A percentile compares a stretch with the other conserved stretches of the same genome.
phyloP scores from a whole-genome alignment of 2,113 vertebrate genomes.

The Peromyscus polionotus region DNA sequence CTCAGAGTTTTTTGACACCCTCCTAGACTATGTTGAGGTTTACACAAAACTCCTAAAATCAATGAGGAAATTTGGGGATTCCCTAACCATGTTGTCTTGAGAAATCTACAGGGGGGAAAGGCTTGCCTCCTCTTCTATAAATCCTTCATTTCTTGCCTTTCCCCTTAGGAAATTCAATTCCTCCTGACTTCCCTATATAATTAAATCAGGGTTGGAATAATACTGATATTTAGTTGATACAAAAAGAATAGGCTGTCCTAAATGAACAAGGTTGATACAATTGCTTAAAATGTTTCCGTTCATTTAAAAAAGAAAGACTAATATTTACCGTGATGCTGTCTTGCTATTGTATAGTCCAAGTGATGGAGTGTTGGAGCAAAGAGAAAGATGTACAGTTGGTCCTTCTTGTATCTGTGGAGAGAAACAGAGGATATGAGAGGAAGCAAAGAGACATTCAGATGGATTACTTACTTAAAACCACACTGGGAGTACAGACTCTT shows the following conservation, averaged over 20 bases:
- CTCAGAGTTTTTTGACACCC: neutral
- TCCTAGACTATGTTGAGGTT: too few species aligned
- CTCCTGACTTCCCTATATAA: too few species aligned
- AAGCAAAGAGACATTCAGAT: neutral
- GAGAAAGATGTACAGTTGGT: fast-evolving
- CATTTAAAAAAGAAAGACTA: neutral
- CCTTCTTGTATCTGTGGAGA: neutral
- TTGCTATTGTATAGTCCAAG: neutral
- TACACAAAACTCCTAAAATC: too few species aligned
- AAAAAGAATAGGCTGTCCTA: neutral
- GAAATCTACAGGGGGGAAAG: neutral
- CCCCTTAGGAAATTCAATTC: neutral
- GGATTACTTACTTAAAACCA: neutral
- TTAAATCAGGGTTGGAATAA: neutral
- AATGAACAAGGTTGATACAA: neutral
- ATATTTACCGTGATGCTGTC: neutral
- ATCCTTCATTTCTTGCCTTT: neutral
- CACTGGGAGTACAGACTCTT: neutral
- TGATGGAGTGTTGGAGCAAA: too few species aligned
- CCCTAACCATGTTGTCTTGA: neutral
- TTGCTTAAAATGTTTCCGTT: neutral
- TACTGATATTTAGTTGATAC: neutral
- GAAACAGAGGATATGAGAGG: neutral
- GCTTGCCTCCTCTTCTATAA: neutral
- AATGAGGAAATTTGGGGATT: too few species aligned